phyloP scores from a whole-genome alignment of 2,113 vertebrate species.

The Serilophus lunatus region DNA sequence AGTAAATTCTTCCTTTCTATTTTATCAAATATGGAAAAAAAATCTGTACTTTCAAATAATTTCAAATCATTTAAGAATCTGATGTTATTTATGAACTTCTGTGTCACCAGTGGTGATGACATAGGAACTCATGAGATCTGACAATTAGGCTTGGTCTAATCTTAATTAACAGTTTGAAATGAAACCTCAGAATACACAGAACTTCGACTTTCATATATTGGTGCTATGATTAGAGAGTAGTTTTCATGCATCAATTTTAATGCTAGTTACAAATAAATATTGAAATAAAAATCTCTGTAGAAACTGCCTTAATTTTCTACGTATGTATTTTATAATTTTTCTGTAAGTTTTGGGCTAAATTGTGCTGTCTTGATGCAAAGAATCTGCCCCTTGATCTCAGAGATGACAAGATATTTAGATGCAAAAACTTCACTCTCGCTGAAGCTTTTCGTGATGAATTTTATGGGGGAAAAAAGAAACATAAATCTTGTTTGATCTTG shows the following conservation, averaged over 20 bases:
- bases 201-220: background rate
- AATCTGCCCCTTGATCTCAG: background rate
- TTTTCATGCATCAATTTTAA: background rate
- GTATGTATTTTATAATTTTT: accelerated
- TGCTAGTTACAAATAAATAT: background rate
- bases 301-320: background rate
- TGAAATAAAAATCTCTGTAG: background rate
- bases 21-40: background rate
- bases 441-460: background rate
- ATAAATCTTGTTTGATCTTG: background rate
- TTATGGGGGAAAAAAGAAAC: background rate
- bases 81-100: background rate
- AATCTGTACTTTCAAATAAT: background rate
- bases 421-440: background rate
- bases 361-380: background rate
- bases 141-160: background rate
- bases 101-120: background rate
- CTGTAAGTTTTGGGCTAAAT: background rate
- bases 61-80: background rate
- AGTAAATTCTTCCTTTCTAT: background rate
- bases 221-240: background rate
- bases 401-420: background rate
- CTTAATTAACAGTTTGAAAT: background rate
- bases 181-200: background rate
- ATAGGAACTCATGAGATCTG: background rate